These are phyloP conservation scores for Erannis defoliaria DNA, from an alignment of 2,888 invertebrate genomes.

Conservation along the genomic window DNA sequence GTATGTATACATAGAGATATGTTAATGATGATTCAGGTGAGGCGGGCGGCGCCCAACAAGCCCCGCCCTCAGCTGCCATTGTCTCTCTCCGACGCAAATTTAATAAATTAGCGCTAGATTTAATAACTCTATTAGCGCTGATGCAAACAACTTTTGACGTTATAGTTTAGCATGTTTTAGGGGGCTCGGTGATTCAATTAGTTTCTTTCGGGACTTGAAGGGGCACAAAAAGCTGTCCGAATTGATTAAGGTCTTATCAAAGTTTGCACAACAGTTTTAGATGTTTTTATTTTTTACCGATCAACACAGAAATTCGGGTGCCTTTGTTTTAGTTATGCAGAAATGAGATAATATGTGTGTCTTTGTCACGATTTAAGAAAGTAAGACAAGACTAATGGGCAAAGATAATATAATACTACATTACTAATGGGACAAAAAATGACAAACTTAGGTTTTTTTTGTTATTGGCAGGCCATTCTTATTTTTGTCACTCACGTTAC, in stretches of 20 bases:
- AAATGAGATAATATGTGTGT: too few species aligned
- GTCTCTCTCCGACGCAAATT: slow-evolving; percentile 74
- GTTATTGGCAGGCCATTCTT: too few species aligned
- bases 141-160: slow-evolving; percentile 80
- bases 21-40: slow-evolving; percentile 74
- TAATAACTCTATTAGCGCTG: slow-evolving; percentile 83
- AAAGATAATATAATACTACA: too few species aligned
- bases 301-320: neutral
- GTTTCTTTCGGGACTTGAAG: slow-evolving; percentile 60
- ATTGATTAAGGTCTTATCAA: slow-evolving; percentile 10
- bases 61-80: slow-evolving; percentile 78
- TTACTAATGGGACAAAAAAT: too few species aligned
- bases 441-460: too few species aligned
- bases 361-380: too few species aligned
- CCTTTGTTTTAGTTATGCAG: neutral
- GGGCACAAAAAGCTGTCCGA: slow-evolving; percentile 64
- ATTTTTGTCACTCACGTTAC: too few species aligned
- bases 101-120: slow-evolving; percentile 85
- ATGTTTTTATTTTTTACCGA: neutral
- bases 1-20: slow-evolving; percentile 45
- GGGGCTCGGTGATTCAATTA: slow-evolving; percentile 77
- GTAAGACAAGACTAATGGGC: too few species aligned
- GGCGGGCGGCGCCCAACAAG: slow-evolving; percentile 65
- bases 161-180: slow-evolving; percentile 70
- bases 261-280: neutral